Evolutionary conservation across 2,113 vertebrate species (phyloP), one percentile per base, ranked within the genome.

Genomic region (Triplophysa siluroides): DNA sequence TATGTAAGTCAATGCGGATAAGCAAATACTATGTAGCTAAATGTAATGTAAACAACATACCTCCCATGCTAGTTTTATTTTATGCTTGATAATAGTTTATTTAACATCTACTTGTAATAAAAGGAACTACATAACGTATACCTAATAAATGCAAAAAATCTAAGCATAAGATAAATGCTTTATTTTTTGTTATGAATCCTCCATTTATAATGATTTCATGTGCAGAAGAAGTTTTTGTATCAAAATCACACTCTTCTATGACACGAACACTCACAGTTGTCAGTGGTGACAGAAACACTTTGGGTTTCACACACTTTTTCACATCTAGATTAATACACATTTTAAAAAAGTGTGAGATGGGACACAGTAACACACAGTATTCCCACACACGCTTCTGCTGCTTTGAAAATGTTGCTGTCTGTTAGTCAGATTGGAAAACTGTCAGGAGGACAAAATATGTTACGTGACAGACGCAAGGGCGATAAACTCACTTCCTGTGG

Each of bases 271-370:
- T 60, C 54, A 73, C 71, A 60, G 33, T 33, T 33, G 33, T 41
- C 71, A 72, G 52, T 72, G 52, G 33, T 73, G 71, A 73, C 70
- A 43, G 70, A 73, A 73, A 60, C 33, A 60, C 56, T 43, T 60
- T 13, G 41, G 33, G 54, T 18, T 61, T 60, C n/a, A 60, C 70
- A 73, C 70, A 73, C 26, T 19, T 18, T 13, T 72, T 72, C 50
- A 72, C 70, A 41, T 60, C 70, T 60, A 73, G 29, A 60, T 73
- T 41, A 41, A 43, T 29, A 61, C n/a, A 73, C n/a, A 60, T n/a
- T 1, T 38, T 7, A 33, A 33, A 33, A 14, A 60, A 21, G 70
- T 73, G 54, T 24, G 54, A 60, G 54, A 73, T 73, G 52, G 54
- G n/a, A 73, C 33, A 60, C 54, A 52, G 4, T 58, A 58, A 58